Percentiles rank a stretch among this genome's conserved stretches.
Conservation (phyloP, 2,888 invertebrate species). For the Lamellibrachia satsuma region DNA sequence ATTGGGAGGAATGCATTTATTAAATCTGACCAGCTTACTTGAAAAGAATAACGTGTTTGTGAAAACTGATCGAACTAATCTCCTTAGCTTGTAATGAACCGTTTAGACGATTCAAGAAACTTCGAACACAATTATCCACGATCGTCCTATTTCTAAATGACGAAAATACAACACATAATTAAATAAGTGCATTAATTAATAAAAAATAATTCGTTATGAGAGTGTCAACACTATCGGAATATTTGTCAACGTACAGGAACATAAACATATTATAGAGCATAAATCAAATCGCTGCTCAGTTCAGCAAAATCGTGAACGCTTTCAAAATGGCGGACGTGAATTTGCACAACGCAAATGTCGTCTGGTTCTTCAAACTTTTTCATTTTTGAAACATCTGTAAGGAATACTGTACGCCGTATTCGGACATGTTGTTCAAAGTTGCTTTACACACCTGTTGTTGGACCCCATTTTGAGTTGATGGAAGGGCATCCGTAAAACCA, state of each 20-base stretch:
- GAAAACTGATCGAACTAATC: no score
- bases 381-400: not conserved
- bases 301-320: not conserved
- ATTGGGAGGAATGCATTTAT: no score
- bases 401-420: slow-evolving; percentile 9
- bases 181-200: not conserved
- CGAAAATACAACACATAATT: not conserved
- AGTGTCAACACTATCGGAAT: not conserved
- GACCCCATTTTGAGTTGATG: not conserved
- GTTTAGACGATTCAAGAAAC: no score
- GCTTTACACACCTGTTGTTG: not conserved
- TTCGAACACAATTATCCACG: no score
- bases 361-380: not conserved
- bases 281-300: not conserved
- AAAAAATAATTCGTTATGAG: not conserved
- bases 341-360: not conserved
- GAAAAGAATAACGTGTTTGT: no score
- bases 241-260: not conserved
- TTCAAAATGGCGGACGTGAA: slow-evolving; percentile 10
- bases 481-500: not conserved
- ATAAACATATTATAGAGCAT: not conserved
- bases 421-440: not conserved
- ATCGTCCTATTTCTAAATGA: no score
- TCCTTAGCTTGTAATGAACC: no score
- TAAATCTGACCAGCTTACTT: no score